Base-by-base conservation (phyloP, 2,113 vertebrate genomes). In the Forbesichthys agassizii region DNA sequence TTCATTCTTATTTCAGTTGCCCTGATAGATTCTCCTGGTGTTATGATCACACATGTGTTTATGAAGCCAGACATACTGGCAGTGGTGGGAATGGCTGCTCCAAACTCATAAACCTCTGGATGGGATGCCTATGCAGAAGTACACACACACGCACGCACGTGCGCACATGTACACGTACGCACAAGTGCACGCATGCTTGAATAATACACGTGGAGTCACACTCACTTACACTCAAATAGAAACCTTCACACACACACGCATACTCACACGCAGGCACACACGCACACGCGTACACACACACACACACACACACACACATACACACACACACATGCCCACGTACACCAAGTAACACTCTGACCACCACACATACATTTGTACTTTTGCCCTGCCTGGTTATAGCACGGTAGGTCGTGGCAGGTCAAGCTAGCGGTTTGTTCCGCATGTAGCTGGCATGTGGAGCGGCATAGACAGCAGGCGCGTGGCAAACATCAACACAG, bases 401-500 rank as follows among this genome's bases (percentile, higher is more conserved):
- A 82, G 68, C 69, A 67, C 55, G 67, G 79, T 80, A 78, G 83
- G 64, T 75, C 69, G 66, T 58, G 67, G 79, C 81, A 78, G 83
- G 64, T 75, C 84, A 73, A 64, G 68, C 62, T 54, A 12, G 78
- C 56, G 64, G 61, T 83, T 80, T 88, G 80, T 88, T 86, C 86
- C 88, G 86, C 78, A 88, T 84, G 82, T 77, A 83, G 81, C 85
- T 84, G 85, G 82, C 86, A 82, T 84, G 80, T 64, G 85, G 83
- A 77, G 48, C 68, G 80, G 80, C 66, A 64, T 76, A 67, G 86
- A 88, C 88, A 77, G 84, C 73, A 60, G 82, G 69, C 85, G 75
- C 84, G 83, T 90, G 90, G 84, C 83, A 72, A 75, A 71, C 86
- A 83, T 89, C 85, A 86, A 57, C 84, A 82, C 81, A 77, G 69